Percentiles rank a stretch among this genome's conserved stretches.
These are phyloP conservation scores for Megaustenia siamemsis DNA, from an alignment of 2,888 invertebrate species.

Conservation along the genomic window DNA sequence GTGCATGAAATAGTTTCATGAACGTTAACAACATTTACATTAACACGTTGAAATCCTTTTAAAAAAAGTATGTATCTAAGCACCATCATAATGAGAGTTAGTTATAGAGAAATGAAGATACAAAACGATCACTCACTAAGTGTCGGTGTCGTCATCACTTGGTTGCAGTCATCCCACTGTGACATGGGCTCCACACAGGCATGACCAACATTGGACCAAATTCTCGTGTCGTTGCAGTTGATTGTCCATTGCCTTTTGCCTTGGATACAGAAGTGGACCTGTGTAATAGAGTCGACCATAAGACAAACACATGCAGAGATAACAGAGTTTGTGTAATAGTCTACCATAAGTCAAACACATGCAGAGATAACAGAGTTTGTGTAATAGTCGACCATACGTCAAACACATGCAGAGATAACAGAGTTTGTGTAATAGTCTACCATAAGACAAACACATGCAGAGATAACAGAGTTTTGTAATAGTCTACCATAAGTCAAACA, in stretches of 20 bases:
- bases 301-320: no score
- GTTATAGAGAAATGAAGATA: neutral
- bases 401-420: no score
- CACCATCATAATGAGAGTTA: neutral
- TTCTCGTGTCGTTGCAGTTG: constrained; percentile 62
- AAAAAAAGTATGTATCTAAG: neutral
- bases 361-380: no score
- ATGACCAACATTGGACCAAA: constrained; percentile 66
- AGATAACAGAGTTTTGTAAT: no score
- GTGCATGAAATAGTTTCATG: neutral
- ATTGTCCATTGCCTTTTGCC: constrained; percentile 64
- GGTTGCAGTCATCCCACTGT: constrained; percentile 67
- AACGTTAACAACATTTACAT: no score
- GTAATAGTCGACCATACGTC: no score
- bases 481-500: no score
- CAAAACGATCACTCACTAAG: constrained; percentile 61
- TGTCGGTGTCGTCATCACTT: constrained; percentile 62
- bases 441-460: no score
- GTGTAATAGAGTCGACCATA: neutral
- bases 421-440: no score
- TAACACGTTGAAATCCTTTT: neutral
- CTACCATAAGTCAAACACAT: no score
- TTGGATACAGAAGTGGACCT: constrained; percentile 59
- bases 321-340: no score
- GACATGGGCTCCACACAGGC: constrained; percentile 66